A percentile compares a stretch with the other conserved stretches of the same genome.
Conservation (phyloP, 2,113 vertebrate genomes). For the Eurypyga helias region DNA sequence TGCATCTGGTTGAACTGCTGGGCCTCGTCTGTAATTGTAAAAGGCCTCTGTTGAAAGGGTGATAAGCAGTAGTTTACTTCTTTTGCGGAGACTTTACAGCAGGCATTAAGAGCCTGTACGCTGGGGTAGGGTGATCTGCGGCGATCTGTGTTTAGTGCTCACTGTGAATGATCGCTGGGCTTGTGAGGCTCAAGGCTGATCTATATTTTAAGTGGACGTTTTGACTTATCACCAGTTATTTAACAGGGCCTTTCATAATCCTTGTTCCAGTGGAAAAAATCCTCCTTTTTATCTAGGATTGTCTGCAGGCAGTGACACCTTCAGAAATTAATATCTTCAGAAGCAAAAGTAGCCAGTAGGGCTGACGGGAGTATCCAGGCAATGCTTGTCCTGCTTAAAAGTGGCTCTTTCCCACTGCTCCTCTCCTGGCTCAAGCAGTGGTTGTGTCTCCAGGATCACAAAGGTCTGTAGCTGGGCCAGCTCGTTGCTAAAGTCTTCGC, state of each 20-base stretch:
- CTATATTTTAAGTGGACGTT: constrained; percentile 50
- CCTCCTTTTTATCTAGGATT: constrained; percentile 25
- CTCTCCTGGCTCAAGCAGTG: not conserved
- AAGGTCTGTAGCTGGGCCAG: not conserved
- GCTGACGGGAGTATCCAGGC: not conserved
- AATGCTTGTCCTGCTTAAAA: not conserved
- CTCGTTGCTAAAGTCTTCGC: not conserved
- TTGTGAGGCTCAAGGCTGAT: constrained; percentile 33
- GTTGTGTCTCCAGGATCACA: not conserved
- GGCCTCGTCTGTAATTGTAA: not conserved
- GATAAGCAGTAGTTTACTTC: not conserved
- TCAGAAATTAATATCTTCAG: constrained; percentile 19
- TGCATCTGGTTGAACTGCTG: not conserved
- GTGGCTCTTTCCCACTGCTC: not conserved
- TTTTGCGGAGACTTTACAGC: not conserved
- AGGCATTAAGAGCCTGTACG: not conserved
- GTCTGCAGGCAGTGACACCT: constrained; percentile 31
- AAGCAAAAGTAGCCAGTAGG: not conserved
- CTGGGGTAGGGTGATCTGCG: not conserved
- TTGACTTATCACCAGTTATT: constrained; percentile 54
- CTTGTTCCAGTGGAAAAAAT: constrained; percentile 26
- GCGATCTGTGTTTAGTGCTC: constrained; percentile 1
- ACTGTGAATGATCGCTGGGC: constrained; percentile 6
- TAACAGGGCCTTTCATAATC: constrained; percentile 21
- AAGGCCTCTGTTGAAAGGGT: not conserved